Base-by-base conservation (phyloP, 1,140 invertebrate genomes). In the Drosophila nikananu region DNA sequence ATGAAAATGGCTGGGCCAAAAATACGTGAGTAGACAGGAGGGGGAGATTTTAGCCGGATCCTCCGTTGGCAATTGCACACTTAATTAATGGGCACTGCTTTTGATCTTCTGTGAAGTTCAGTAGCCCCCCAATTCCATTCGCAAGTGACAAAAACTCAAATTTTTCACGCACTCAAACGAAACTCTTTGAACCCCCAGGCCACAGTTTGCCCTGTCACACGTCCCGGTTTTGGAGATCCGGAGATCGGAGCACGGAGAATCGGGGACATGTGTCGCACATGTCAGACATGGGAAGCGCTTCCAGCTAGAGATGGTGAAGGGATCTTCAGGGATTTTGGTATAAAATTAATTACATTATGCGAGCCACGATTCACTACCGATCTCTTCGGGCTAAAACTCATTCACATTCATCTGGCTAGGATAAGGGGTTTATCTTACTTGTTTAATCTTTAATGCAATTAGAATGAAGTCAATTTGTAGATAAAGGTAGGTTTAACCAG, bases 1-100 rank as follows among this genome's bases (percentile, higher is more conserved):
- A 77, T 62, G 64, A 70, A 70, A 77, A 62, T 57, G 65, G 44
- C 41, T 58, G 64, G 41, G 73, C 82, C 78, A 81, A 81, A 86
- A 84, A 80, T 80, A 83, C 62, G 44, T 37, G 39, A 77, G 54
- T 52, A 55, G 19, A 64, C 60, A 30, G 32, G n/a, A n/a, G 58
- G 63, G 62, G 80, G 30, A 61, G 57, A 75, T 74, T 39, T 67
- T 65, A 27, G 55, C 68, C 72, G 48, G 48, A 49, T 46, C 55
- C 62, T 77, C n/a, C 42, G 37, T 62, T 63, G 71, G 81, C 75
- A 86, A 89, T 90, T 89, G 86, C 86, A 86, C 86, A 90, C 86
- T 89, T 89, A 89, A 89, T 89, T 89, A 89, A 89, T 90, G 86
- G 89, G 86, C 80, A 78, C 63, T 71, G 70, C 86, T 84, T 89